Base-by-base conservation (phyloP, 1,140 invertebrate species). In the Cyclargus thomasi region DNA sequence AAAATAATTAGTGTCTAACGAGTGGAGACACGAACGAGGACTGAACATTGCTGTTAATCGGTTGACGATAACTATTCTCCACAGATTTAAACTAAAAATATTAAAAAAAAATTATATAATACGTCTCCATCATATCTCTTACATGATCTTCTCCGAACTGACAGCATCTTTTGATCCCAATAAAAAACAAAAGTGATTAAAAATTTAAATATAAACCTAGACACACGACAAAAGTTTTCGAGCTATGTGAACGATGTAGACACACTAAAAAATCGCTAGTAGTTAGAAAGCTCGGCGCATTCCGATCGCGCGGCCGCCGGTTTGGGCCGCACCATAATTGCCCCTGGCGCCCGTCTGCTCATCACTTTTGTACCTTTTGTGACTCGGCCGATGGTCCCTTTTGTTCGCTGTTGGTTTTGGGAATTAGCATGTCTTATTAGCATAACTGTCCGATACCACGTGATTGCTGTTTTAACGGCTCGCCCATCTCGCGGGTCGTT, bases 371-470 rank as follows among this genome's bases (percentile, higher is more conserved):
- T 82, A 80, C 76, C 73, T 84, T 85, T 88, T 83, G 69, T 69
- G 55, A 71, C 68, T 53, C 69, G 64, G 69, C 64, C 73, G 68
- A 70, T 77, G 70, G 73, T 70, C 73, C 71, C 73, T 86, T 86
- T 85, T 84, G 80, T 73, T 83, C 76, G 70, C 86, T 90, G 88
- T 90, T 90, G 88, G 83, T 90, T 90, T 90, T 88, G 78, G 79
- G 84, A 88, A 90, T 90, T 90, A 90, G 86, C 84, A 88, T 86
- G 88, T 88, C 88, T 90, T 88, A 86, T 90, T 90, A 88, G 80
- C 86, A 88, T 90, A 85, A 81, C 85, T 84, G 82, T 81, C 82
- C 76, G 83, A 87, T 88, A 86, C 86, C 68, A 76, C 72, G 72
- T 80, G 85, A 90, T 88, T 83, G 84, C 77, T 85, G 80, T 86